Evolutionary conservation across 1,140 invertebrate species (phyloP).

Genomic region (Tetramorium alpestre): DNA sequence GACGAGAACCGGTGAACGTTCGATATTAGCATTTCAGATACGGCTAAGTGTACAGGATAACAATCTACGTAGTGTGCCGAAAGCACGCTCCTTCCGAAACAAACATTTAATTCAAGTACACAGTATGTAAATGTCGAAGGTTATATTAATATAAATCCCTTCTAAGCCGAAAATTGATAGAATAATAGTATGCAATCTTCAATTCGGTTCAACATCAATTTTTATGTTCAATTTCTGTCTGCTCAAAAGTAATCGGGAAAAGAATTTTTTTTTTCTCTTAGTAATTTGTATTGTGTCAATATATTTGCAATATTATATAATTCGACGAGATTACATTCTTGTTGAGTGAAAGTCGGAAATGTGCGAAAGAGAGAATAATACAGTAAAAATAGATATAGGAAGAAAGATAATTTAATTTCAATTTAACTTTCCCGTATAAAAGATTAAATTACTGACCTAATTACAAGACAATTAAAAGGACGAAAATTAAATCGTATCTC

Average conservation of each 20-base stretch:
- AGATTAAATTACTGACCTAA: slow-evolving; percentile 20
- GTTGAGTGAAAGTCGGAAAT: background rate
- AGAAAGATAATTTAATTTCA: background rate
- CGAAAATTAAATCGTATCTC: slow-evolving; percentile 13
- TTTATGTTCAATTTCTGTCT: background rate
- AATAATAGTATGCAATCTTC: background rate
- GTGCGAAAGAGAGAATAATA: background rate
- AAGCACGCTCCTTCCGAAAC: slow-evolving; percentile 22
- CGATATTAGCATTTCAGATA: slow-evolving; percentile 67
- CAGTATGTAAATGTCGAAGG: slow-evolving; percentile 5
- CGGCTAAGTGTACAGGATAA: slow-evolving; percentile 10
- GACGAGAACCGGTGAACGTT: slow-evolving; percentile 26
- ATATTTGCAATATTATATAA: slow-evolving; percentile 16
- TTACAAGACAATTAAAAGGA: slow-evolving; percentile 12
- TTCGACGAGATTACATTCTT: background rate
- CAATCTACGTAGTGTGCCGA: background rate
- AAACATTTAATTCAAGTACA: slow-evolving; percentile 38
- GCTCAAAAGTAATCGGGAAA: background rate
- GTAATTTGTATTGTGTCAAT: background rate
- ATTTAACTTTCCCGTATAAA: background rate
- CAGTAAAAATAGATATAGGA: background rate
- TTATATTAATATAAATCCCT: slow-evolving; percentile 14
- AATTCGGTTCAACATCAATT: background rate
- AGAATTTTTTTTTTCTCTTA: background rate
- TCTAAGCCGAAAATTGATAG: background rate